Base-by-base conservation (phyloP, 2,888 invertebrate genomes). In the Adelognathus sp. region DNA sequence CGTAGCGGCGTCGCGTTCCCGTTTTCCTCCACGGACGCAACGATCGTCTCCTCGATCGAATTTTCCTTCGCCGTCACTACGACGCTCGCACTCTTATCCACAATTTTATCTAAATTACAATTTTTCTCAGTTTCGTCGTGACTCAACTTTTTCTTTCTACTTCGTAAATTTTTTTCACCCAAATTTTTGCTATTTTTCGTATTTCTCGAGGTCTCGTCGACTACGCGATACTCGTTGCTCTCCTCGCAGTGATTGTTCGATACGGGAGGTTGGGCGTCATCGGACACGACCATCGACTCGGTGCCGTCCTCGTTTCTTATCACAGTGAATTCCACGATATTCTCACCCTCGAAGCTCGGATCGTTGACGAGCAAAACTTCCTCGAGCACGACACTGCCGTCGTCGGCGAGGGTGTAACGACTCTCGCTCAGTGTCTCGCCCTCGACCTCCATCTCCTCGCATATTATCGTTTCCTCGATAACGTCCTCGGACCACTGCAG, bases 381-480 rank as follows among this genome's bases (percentile, higher is more conserved):
- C 21, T 89, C 88, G 5, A 88, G 80, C 2, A 86, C 80, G 50
- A 87, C 83, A 54, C 82, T 86, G 1, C 79, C 81, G 11, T 86
- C 86, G 36, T 86, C 85, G 5, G 80, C 78, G 31, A 86, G 69
- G 9, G 79, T 81, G 52, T 85, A 86, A 41, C 75, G 74, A 58
- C 81, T 81, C 16, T 74, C 75, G 1, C 79, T 71, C 69, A 76
- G 63, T 0, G 73, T 67, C 16, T 73, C 71, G 11, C 85, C 83
- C 58, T 90, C 90, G 2, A 91, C 86, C 52, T 91, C 91, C 89
- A 92, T 90, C 69, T 91, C 91, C 74, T 91, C 91, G 61, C 91
- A 92, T 39, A 92, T 89, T 69, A 92, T 88, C 6, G 91, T 91
- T 67, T 92, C 92, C 73, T 92, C 92, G 33, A 90, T 89, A 0